Conservation (phyloP, 2,888 invertebrate species). For the Zhuqinia jingwanae region DNA sequence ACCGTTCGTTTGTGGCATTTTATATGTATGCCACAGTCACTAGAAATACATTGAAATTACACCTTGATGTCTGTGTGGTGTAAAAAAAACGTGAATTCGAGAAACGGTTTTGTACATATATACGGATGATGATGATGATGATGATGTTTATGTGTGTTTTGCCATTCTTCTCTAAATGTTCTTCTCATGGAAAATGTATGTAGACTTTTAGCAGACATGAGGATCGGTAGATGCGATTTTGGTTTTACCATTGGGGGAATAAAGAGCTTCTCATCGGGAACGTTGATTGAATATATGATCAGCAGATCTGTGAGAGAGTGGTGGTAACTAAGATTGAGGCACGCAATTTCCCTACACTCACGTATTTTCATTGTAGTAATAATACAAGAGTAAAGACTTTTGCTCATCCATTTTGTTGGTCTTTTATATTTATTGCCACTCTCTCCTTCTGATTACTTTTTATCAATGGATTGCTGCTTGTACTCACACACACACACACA, state of each 20-base stretch:
- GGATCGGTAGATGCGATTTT: conserved; percentile 39
- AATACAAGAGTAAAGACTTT: conserved; percentile 28
- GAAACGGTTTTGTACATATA: neutral
- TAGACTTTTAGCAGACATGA: conserved; percentile 6
- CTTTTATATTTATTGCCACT: conserved; percentile 57
- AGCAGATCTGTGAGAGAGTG: conserved; percentile 63
- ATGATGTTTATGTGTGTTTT: neutral
- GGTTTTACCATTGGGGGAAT: conserved; percentile 57
- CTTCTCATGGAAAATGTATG: neutral
- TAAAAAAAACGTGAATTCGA: neutral
- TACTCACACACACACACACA: conserved; percentile 38
- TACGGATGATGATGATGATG: too few relatives aligned
- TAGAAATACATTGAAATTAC: conserved; percentile 1
- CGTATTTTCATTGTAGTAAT: conserved; percentile 36
- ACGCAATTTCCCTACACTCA: conserved; percentile 41
- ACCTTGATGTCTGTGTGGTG: conserved; percentile 13
- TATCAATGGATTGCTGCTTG: conserved; percentile 34
- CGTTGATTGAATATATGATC: conserved; percentile 75
- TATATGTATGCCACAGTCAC: conserved; percentile 41
- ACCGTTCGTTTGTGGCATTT: conserved; percentile 53
- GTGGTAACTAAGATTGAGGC: conserved; percentile 52
- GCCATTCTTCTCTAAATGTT: neutral
- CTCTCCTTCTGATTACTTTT: conserved; percentile 51
- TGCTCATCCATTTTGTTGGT: conserved; percentile 57
- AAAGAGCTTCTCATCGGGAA: conserved; percentile 67